Base-by-base conservation (phyloP, 2,113 vertebrate genomes). In the Labeo rohita region DNA sequence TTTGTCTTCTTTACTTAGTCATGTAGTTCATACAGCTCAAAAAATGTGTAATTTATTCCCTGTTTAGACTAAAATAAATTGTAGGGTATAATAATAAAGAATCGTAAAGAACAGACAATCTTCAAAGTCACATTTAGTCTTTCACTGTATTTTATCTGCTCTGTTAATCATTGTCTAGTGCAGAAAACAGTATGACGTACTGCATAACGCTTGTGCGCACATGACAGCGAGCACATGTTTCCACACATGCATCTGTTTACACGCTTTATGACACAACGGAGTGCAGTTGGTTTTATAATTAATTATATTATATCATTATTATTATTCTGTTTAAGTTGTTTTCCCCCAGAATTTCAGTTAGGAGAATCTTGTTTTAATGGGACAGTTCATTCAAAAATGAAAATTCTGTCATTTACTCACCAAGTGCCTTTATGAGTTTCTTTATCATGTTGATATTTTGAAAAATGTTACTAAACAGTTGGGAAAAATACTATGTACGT, bases 131-230 rank as follows among this genome's bases (percentile, higher is more conserved):
- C 2, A 16, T 61, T 61, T 45, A 3, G 76, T 59, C 34, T 79
- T 43, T 2, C 7, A 78, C 9, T 39, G 15, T 18, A 6, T 12
- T 10, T 43, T 79, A 56, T 79, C 12, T 3, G 16, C 1, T 18
- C 36, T 59, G 68, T 84, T 21, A 84, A 84, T 84, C 28, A 84
- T 83, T 83, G 36, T 23, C 66, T 59, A 83, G 47, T 39, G 10
- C 16, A 52, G 36, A 73, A 28, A 59, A 43, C 34, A 56, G 11
- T 8, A 72, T 72, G 47, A 73, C 82, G 68, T 59, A 21, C 23
- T 13, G 16, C 18, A 47, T 28, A 83, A n/a, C 5, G 65, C 28
- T 82, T 34, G 65, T 54, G 65, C 80, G 47, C 47, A 73, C 81
- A 56, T 56, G 47, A 28, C 47, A 68, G 13, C 0, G 0, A 28